Evolutionary conservation across 2,797 vertebrate species (phyloP).

Genomic region (Manis javanica): DNA sequence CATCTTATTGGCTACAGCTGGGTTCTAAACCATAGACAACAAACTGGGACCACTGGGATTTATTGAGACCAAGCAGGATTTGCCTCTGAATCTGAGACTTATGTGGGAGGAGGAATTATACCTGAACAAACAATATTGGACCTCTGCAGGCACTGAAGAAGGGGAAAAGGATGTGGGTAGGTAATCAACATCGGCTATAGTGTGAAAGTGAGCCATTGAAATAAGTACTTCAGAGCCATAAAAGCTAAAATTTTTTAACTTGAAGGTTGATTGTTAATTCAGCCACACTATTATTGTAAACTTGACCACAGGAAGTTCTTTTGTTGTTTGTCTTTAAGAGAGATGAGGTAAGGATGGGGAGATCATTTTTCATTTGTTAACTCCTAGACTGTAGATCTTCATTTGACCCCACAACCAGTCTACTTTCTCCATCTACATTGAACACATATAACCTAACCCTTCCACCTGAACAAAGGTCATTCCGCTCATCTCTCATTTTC

Average conservation of each 20-base stretch:
- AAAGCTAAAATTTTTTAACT: background rate
- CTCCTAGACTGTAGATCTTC: background rate
- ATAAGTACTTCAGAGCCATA: background rate
- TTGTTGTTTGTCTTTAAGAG: background rate
- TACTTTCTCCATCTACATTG: background rate
- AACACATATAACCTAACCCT: background rate
- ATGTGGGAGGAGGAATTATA: background rate
- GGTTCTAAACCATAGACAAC: background rate
- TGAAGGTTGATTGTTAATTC: background rate
- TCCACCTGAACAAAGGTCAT: background rate
- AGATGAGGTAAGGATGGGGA: background rate
- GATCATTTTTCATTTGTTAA: background rate
- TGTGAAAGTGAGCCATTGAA: background rate
- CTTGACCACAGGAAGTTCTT: background rate
- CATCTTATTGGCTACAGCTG: background rate
- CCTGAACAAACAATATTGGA: background rate
- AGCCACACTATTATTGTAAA: background rate
- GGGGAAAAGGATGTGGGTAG: background rate
- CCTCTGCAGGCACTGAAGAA: background rate
- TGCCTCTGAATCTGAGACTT: slow-evolving; percentile 2
- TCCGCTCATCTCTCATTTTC: background rate
- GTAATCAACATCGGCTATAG: background rate
- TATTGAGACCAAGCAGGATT: background rate
- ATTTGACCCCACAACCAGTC: background rate
- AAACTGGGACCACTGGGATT: background rate